These are phyloP conservation scores for Theodoxus fluviatilis DNA, from an alignment of 2,888 invertebrate genomes.

Conservation along the genomic window DNA sequence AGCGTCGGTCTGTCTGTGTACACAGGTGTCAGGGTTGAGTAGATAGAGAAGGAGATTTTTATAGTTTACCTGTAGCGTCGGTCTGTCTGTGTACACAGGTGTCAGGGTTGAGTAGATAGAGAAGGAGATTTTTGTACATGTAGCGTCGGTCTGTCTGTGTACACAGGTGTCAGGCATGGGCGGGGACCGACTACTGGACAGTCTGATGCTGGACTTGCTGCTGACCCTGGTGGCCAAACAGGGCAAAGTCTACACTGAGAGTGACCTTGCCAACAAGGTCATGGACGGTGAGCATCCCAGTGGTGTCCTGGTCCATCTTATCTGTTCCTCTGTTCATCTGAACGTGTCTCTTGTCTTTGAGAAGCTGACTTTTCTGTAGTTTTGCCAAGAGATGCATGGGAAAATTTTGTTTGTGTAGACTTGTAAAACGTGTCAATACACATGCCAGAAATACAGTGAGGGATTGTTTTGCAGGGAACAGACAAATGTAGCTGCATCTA, in stretches of 20 bases:
- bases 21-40: too few relatives aligned
- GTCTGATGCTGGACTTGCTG: slow-evolving; percentile 49
- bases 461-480: too few relatives aligned
- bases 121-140: background rate
- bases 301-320: too few relatives aligned
- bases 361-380: too few relatives aligned
- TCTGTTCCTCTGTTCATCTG: too few relatives aligned
- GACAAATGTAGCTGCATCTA: too few relatives aligned
- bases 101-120: background rate
- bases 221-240: slow-evolving; percentile 48
- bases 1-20: too few relatives aligned
- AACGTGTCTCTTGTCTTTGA: too few relatives aligned
- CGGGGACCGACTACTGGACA: slow-evolving; percentile 48
- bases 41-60: background rate
- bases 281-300: slow-evolving; percentile 56
- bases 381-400: too few relatives aligned
- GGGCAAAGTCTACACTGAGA: slow-evolving; percentile 53
- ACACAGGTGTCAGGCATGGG: slow-evolving; percentile 49
- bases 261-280: slow-evolving; percentile 49
- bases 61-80: background rate
- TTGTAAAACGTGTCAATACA: too few relatives aligned
- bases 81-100: background rate
- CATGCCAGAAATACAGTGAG: too few relatives aligned
- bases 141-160: background rate
- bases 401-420: too few relatives aligned